phyloP scores from a whole-genome alignment of 2,888 invertebrate species.

The Slavum lentiscoides region DNA sequence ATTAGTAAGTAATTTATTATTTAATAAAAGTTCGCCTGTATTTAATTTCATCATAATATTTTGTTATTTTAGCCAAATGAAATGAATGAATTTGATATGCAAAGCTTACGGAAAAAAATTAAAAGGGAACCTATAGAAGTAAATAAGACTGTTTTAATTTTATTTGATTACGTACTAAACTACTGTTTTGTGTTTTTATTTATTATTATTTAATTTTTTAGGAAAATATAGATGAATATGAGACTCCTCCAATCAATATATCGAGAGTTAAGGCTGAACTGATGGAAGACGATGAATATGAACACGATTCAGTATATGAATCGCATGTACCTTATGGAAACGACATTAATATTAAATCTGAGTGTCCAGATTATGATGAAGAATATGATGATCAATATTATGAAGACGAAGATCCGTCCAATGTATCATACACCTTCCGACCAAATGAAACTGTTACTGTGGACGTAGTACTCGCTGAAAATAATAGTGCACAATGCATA shows the following conservation, averaged over 20 bases:
- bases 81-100: conserved; percentile 47
- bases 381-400: conserved; percentile 36
- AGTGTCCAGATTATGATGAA: conserved; percentile 35
- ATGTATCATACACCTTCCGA: conserved; percentile 22
- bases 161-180: background rate
- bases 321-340: conserved; percentile 5
- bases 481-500: conserved; percentile 15
- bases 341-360: conserved; percentile 46
- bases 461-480: conserved; percentile 26
- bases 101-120: conserved; percentile 41
- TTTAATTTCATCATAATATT: background rate
- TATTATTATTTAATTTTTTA: conserved; percentile 20
- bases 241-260: conserved; percentile 35
- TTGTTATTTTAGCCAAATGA: conserved; percentile 46
- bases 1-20: conserved; percentile 30
- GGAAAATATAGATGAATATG: conserved; percentile 42
- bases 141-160: background rate
- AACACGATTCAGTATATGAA: conserved; percentile 47
- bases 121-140: conserved; percentile 45
- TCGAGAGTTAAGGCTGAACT: conserved; percentile 45
- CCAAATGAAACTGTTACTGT: conserved; percentile 32
- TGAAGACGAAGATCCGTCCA: conserved; percentile 22
- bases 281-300: conserved; percentile 45
- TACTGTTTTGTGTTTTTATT: background rate
- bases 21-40: background rate